These are phyloP conservation scores for Scatophagus argus DNA, from an alignment of 2,113 vertebrate species.

Conservation along the genomic window DNA sequence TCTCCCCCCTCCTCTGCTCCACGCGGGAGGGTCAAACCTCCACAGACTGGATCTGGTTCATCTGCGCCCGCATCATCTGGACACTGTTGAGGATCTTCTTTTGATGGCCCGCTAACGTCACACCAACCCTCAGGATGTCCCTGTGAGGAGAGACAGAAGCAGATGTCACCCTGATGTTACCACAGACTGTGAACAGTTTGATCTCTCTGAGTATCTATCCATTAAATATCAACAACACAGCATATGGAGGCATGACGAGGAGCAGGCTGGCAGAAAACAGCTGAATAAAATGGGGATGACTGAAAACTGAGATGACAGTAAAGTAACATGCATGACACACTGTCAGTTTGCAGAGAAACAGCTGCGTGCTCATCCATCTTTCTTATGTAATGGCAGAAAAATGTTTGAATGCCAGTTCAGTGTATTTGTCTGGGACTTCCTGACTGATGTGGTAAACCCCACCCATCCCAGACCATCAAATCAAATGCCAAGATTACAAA, in stretches of 20 bases:
- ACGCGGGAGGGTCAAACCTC: slow-evolving; percentile 91
- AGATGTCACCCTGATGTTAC: slow-evolving; percentile 38
- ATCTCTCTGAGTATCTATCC: not conserved
- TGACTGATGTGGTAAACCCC: slow-evolving; percentile 14
- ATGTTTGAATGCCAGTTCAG: not conserved
- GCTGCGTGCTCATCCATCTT: slow-evolving; percentile 19
- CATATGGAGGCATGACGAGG: not conserved
- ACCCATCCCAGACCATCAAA: not conserved
- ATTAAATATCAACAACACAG: not conserved
- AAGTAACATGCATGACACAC: slow-evolving; percentile 2
- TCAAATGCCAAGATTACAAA: slow-evolving; percentile 16
- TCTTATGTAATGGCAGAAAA: slow-evolving; percentile 14
- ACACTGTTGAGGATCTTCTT: slow-evolving; percentile 99
- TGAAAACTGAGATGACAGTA: slow-evolving; percentile 10
- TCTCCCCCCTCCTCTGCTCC: slow-evolving; percentile 32
- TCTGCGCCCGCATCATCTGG: slow-evolving; percentile 99
- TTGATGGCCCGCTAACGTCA: slow-evolving; percentile 98
- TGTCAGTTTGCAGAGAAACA: slow-evolving; percentile 17
- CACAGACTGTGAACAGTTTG: slow-evolving; percentile 41
- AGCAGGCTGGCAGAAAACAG: not conserved
- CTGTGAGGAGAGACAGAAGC: slow-evolving; percentile 81
- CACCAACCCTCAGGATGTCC: slow-evolving; percentile 97
- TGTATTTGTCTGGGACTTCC: slow-evolving; percentile 13
- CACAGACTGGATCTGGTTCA: slow-evolving; percentile 99
- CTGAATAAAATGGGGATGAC: slow-evolving; percentile 1